These are phyloP conservation scores for Tanypteryx hageni DNA, from an alignment of 2,888 invertebrate species.

Conservation along the genomic window DNA sequence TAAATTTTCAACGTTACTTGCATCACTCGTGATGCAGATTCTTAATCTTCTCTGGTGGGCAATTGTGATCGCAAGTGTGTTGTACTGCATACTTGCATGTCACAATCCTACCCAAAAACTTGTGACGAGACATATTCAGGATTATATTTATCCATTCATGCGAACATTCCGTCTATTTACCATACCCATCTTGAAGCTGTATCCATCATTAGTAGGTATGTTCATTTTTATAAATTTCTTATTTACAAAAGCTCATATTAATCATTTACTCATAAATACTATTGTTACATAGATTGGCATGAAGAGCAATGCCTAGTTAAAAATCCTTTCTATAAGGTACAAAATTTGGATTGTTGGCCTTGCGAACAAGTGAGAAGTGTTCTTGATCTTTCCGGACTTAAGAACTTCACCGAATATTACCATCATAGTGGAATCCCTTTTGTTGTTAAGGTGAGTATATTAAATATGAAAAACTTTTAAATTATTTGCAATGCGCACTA, in stretches of 20 bases:
- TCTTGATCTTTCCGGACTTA: conserved; percentile 79
- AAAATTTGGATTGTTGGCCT: conserved; percentile 91
- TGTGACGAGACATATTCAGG: conserved; percentile 85
- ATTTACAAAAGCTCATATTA: background rate
- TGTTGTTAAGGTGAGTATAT: conserved; percentile 75
- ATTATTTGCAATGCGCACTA: background rate
- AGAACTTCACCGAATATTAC: conserved; percentile 75
- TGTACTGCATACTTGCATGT: conserved; percentile 77
- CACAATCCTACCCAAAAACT: conserved; percentile 82
- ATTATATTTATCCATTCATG: conserved; percentile 88
- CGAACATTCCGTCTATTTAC: conserved; percentile 84
- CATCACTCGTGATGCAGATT: conserved; percentile 66
- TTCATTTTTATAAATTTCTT: conserved; percentile 62
- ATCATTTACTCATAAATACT: background rate
- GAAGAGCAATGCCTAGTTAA: conserved; percentile 90
- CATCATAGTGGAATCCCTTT: conserved; percentile 79
- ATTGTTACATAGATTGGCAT: conserved; percentile 81
- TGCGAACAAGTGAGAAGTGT: conserved; percentile 85
- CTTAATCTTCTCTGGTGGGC: conserved; percentile 70
- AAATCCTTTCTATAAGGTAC: conserved; percentile 89
- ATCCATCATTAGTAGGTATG: conserved; percentile 85
- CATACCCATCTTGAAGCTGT: conserved; percentile 85
- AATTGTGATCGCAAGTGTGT: conserved; percentile 73
- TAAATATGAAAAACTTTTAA: background rate
- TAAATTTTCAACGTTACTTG: conserved; percentile 73